A percentile compares a stretch with the other conserved stretches of the same genome.
Evolutionary conservation across 2,797 vertebrate genomes (phyloP).

Genomic region (Hoplostethus mediterraneus): DNA sequence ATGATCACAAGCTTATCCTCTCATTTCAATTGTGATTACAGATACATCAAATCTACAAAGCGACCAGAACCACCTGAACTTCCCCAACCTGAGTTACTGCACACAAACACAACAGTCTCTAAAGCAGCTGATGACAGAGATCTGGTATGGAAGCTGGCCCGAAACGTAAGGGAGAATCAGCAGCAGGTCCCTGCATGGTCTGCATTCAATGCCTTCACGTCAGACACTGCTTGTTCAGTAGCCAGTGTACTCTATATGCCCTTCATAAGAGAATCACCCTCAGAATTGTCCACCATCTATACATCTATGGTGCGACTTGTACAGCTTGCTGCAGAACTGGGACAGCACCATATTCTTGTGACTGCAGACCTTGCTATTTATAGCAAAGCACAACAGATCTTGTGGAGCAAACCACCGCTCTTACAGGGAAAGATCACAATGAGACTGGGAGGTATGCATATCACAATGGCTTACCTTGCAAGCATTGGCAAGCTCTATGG

Average conservation of each 20-base stretch:
- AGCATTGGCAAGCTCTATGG: constrained; percentile 30
- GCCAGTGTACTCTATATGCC: constrained; percentile 9
- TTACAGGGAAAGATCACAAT: constrained; percentile 32
- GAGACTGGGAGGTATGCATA: constrained; percentile 29
- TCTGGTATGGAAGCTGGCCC: constrained; percentile 10
- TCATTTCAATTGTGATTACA: neutral
- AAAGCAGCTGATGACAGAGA: constrained; percentile 20
- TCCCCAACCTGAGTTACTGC: neutral
- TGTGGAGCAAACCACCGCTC: constrained; percentile 24
- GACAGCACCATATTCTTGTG: constrained; percentile 29
- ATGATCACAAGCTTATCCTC: neutral
- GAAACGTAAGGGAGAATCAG: neutral
- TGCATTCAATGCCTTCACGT: constrained; percentile 26
- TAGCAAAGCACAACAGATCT: constrained; percentile 32
- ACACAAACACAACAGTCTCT: neutral
- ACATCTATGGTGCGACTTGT: constrained; percentile 11
- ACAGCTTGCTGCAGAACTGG: constrained; percentile 20
- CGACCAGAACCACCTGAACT: constrained; percentile 14
- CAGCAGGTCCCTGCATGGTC: constrained; percentile 27
- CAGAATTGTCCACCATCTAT: neutral
- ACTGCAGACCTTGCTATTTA: constrained; percentile 41
- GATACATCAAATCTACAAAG: constrained; percentile 15
- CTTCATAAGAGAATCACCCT: neutral
- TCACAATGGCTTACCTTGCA: constrained; percentile 25
- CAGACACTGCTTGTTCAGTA: constrained; percentile 11